Evolutionary conservation across 2,888 invertebrate genomes (phyloP).

Genomic region (Drosophila rubida): DNA sequence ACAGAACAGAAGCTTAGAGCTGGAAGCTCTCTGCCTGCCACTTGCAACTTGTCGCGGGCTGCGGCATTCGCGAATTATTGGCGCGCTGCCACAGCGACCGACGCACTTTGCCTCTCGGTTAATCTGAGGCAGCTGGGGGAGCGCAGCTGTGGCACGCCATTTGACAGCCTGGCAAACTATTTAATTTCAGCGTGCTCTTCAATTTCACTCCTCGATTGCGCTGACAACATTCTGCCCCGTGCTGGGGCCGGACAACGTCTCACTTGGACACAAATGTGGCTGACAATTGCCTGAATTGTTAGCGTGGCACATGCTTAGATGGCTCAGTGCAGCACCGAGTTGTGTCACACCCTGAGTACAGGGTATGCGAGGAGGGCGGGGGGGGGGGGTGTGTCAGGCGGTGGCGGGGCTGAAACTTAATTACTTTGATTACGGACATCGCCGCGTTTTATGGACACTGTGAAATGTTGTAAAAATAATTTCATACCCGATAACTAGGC

Average conservation of each 20-base stretch:
- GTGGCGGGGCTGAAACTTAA: slow-evolving; percentile 32
- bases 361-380: not conserved
- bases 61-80: slow-evolving; percentile 45
- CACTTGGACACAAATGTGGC: too few relatives aligned
- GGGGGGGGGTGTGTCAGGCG: too few relatives aligned
- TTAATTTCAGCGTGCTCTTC: not conserved
- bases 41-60: slow-evolving; percentile 3
- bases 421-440: slow-evolving; percentile 37
- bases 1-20: not conserved
- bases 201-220: not conserved
- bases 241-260: too few relatives aligned
- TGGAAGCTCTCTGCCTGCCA: not conserved
- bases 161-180: not conserved
- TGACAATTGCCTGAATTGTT: too few relatives aligned
- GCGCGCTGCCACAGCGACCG: slow-evolving; percentile 33
- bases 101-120: slow-evolving; percentile 34
- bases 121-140: slow-evolving; percentile 21
- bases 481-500: slow-evolving; percentile 44
- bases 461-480: slow-evolving; percentile 33
- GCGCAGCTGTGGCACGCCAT: not conserved
- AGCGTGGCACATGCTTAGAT: too few relatives aligned
- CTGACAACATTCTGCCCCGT: not conserved
- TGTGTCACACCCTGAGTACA: too few relatives aligned
- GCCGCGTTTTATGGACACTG: slow-evolving; percentile 21
- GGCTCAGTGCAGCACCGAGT: too few relatives aligned